phyloP scores from a whole-genome alignment of 2,113 vertebrate species.

The Grammomys surdaster region DNA sequence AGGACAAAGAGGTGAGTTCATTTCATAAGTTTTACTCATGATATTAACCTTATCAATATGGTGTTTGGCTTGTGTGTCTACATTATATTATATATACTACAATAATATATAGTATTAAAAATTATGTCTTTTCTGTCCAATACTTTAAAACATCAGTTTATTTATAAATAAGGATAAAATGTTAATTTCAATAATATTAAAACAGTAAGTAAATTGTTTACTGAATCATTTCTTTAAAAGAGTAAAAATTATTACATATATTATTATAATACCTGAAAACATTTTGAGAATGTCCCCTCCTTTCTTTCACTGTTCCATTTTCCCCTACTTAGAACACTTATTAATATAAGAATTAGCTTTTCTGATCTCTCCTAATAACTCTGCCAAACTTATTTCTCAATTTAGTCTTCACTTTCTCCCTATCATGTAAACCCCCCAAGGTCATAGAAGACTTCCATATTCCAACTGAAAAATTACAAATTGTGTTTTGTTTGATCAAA shows the following conservation, averaged over 20 bases:
- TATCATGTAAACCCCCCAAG: background rate
- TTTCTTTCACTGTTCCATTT: background rate
- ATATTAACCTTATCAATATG: background rate
- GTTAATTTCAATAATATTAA: background rate
- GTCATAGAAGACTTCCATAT: background rate
- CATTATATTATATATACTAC: background rate
- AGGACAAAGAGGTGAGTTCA: background rate
- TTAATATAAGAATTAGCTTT: background rate
- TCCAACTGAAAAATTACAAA: background rate
- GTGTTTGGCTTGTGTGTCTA: background rate
- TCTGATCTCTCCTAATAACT: accelerated
- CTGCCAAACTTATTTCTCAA: background rate
- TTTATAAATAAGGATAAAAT: background rate
- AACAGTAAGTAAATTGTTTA: background rate
- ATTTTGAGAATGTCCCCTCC: background rate
- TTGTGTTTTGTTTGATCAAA: background rate
- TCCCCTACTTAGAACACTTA: background rate
- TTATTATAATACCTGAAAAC: background rate
- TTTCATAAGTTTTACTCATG: background rate
- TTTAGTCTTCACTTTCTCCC: background rate
- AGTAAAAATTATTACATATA: background rate
- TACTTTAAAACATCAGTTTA: background rate
- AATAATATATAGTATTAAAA: too few relatives aligned
- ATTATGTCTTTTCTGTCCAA: background rate
- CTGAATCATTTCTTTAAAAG: background rate